phyloP scores from a whole-genome alignment of 2,797 vertebrate genomes.

The Liparis tanakae region DNA sequence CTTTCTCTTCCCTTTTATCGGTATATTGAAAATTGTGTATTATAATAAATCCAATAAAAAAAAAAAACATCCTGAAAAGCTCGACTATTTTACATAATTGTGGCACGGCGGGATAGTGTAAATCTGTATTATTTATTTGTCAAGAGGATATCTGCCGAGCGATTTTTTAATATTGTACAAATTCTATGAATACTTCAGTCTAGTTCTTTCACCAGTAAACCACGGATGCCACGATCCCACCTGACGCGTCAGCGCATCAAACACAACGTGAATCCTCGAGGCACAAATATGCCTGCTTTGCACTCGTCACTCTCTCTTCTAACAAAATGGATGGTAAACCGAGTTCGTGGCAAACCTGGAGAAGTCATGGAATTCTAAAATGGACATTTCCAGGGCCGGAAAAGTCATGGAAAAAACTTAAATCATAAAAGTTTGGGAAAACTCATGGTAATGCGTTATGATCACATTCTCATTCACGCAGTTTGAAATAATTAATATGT shows the following conservation, averaged over 20 bases:
- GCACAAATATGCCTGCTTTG: background rate
- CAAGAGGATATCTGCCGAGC: background rate
- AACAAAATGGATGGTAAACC: slow-evolving; percentile 27
- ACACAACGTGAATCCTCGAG: slow-evolving; percentile 30
- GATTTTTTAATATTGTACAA: slow-evolving; percentile 18
- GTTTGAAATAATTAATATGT: too few relatives aligned
- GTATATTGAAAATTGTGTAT: background rate
- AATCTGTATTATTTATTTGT: slow-evolving; percentile 3
- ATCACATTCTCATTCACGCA: too few relatives aligned
- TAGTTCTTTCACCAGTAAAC: slow-evolving; percentile 35
- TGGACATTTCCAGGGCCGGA: too few relatives aligned
- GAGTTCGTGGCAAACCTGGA: too few relatives aligned
- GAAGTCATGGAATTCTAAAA: too few relatives aligned
- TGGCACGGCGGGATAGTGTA: background rate
- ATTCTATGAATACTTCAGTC: slow-evolving; percentile 31
- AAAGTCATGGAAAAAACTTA: too few relatives aligned
- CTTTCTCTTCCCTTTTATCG: background rate
- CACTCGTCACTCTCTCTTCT: slow-evolving; percentile 19
- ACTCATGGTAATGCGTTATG: too few relatives aligned
- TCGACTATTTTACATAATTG: background rate
- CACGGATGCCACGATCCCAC: slow-evolving; percentile 42
- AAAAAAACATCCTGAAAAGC: background rate
- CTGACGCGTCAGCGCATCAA: slow-evolving; percentile 50
- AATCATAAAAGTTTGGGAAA: too few relatives aligned
- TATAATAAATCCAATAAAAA: background rate